These are phyloP conservation scores for Pollenia amentaria DNA, from an alignment of 2,888 invertebrate species.

Conservation along the genomic window DNA sequence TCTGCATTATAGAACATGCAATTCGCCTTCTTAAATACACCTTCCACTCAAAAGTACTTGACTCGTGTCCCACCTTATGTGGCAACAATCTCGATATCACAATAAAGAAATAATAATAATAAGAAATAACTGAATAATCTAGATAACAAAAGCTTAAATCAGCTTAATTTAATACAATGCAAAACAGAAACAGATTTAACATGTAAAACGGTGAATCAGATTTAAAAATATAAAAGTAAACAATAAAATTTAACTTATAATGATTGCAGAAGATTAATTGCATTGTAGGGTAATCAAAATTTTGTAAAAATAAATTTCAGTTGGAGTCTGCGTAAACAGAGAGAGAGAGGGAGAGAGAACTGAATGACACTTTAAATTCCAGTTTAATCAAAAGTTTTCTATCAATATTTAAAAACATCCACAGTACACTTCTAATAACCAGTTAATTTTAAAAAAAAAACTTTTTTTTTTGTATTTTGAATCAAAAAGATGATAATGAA, in stretches of 20 bases:
- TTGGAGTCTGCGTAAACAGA: neutral
- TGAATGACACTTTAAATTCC: slow-evolving; percentile 47
- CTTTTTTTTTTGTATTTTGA: slow-evolving; percentile 13
- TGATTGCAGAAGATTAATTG: slow-evolving; percentile 55
- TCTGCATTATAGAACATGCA: slow-evolving; percentile 37
- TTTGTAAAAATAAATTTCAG: slow-evolving; percentile 36
- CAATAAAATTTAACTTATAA: slow-evolving; percentile 29
- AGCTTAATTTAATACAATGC: slow-evolving; percentile 60
- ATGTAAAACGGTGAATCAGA: slow-evolving; percentile 50
- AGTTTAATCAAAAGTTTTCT: slow-evolving; percentile 52
- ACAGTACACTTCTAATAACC: slow-evolving; percentile 37
- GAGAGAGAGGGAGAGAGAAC: neutral
- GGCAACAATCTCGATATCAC: slow-evolving; percentile 24
- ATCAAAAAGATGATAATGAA: slow-evolving; percentile 24
- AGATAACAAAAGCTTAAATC: slow-evolving; percentile 69
- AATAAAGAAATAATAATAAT: slow-evolving; percentile 39
- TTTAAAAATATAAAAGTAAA: slow-evolving; percentile 7
- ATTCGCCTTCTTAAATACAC: slow-evolving; percentile 75
- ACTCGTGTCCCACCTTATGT: slow-evolving; percentile 64
- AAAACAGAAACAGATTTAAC: slow-evolving; percentile 45
- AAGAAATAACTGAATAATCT: slow-evolving; percentile 61
- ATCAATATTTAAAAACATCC: slow-evolving; percentile 43
- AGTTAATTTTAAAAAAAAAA: slow-evolving; percentile 31
- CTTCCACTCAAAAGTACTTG: slow-evolving; percentile 54
- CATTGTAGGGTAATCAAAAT: slow-evolving; percentile 53